Evolutionary conservation across 2,888 invertebrate species (phyloP), one percentile per base, ranked within the genome.

Genomic region (Drosophila crucigera): DNA sequence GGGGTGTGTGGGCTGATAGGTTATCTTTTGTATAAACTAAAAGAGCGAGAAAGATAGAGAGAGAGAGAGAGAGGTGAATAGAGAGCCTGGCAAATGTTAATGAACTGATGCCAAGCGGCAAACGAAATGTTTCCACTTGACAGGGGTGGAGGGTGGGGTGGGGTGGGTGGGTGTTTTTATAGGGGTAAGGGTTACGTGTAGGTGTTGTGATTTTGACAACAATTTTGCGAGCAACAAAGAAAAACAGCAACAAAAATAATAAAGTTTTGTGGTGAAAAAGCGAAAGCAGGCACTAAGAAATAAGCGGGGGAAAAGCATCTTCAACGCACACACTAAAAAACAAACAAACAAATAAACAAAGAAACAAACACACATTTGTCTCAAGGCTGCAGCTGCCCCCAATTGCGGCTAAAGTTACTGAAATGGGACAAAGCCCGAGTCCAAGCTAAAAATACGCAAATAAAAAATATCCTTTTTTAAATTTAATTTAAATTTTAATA

Each of bases 361-460:
- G 31, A 43, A 33, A 43, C 35, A 73, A 47, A 37, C 37, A 30
- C 50, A 41, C 62, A 55, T 49, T 66, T 61, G 61, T 80, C 66
- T 80, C 81, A 69, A 81, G 78, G 76, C 80, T 80, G 72, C 76
- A 53, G 61, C 28, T 73, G 50, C 65, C 54, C 41, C 75, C 41
- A 49, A 56, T 47, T 58, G 63, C 41, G 43, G 68, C 30, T 56
- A 50, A 68, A 68, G 63, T 64, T 64, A 60, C 61, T 59, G 50
- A 72, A 68, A 64, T 68, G 47, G 80, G 54, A 76, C 78, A 78
- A 79, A 75, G 70, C 59, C 58, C 53, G 72, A 53, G 67, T 68
- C 43, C 9, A 25, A 16, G 16, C 25, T 25, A 47, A 25, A 7
- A 25, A n/a, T 22, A 43, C 11, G 5, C 5, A 3, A 30, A 19